These are phyloP conservation scores for Cheilosia scutellata DNA, from an alignment of 2,888 invertebrate genomes.

Conservation along the genomic window DNA sequence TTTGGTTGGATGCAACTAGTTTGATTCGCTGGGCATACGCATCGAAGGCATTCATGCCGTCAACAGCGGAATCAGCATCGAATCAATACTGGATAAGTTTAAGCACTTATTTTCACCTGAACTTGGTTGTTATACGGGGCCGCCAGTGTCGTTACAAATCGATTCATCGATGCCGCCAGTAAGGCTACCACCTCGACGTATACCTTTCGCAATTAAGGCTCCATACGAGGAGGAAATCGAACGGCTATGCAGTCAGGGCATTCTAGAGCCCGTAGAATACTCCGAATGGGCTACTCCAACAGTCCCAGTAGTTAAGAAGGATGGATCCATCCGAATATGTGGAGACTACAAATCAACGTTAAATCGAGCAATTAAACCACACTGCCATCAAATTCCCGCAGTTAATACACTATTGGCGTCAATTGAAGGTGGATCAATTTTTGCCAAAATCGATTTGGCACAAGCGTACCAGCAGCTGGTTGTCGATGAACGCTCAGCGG, in stretches of 20 bases:
- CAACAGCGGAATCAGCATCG: conserved; percentile 2
- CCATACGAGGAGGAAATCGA: conserved; percentile 73
- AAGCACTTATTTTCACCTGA: conserved; percentile 44
- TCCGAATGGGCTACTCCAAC: conserved; percentile 54
- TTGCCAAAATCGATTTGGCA: conserved; percentile 81
- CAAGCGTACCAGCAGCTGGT: conserved; percentile 81
- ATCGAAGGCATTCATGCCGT: conserved; percentile 53
- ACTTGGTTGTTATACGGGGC: conserved; percentile 49
- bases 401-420: conserved; percentile 55
- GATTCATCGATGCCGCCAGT: conserved; percentile 18
- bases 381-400: conserved; percentile 75
- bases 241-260: conserved; percentile 71
- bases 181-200: conserved; percentile 12
- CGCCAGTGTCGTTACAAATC: conserved; percentile 40
- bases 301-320: conserved; percentile 63
- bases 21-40: conserved; percentile 56
- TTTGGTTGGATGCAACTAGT: conserved; percentile 62
- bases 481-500: conserved; percentile 79
- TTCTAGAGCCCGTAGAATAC: conserved; percentile 72
- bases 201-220: conserved; percentile 68
- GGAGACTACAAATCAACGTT: conserved; percentile 78
- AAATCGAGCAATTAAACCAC: conserved; percentile 77
- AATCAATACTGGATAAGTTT: conserved; percentile 37
- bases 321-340: conserved; percentile 77
- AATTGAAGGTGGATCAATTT: conserved; percentile 78